Percentiles rank a stretch among this genome's conserved stretches.
phyloP scores from a whole-genome alignment of 2,888 invertebrate species.

The Hirtodrosophila cameraria region DNA sequence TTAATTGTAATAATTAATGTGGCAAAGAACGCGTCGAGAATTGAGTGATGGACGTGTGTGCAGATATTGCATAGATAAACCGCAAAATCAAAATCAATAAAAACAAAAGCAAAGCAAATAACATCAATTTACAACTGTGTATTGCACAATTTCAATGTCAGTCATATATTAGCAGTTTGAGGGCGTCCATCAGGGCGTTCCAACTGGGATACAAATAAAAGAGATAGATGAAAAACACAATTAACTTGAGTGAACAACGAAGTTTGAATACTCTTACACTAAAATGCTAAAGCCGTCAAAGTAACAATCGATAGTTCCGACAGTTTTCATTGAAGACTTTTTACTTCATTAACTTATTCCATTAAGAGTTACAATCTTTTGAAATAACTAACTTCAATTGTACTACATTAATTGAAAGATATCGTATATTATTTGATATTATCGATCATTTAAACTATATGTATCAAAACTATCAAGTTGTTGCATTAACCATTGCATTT shows the following conservation, averaged over 20 bases:
- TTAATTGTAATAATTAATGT: slow-evolving; percentile 67
- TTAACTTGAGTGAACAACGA: slow-evolving; percentile 12
- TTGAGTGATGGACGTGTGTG: slow-evolving; percentile 38
- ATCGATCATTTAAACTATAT: no score
- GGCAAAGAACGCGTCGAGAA: slow-evolving; percentile 59
- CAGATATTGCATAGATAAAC: slow-evolving; percentile 17
- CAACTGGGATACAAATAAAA: slow-evolving; percentile 21
- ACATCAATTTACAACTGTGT: slow-evolving; percentile 46
- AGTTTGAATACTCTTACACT: slow-evolving; percentile 9
- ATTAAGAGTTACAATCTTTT: no score
- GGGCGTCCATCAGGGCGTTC: slow-evolving; percentile 58
- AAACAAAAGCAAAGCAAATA: slow-evolving; percentile 1
- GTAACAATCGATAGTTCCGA: no score
- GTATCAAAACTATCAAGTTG: no score
- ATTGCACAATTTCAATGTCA: slow-evolving; percentile 73
- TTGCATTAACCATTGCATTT: no score
- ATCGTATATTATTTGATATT: no score
- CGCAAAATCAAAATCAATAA: slow-evolving; percentile 49
- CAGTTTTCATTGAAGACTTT: no score
- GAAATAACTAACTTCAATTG: no score
- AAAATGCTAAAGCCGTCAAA: no score
- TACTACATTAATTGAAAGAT: no score
- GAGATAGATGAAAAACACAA: slow-evolving; percentile 27
- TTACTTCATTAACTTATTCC: no score
- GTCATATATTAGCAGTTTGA: slow-evolving; percentile 54